phyloP scores from a whole-genome alignment of 92 coral and sea anemone species.

The Palythoa grandiflora region DNA sequence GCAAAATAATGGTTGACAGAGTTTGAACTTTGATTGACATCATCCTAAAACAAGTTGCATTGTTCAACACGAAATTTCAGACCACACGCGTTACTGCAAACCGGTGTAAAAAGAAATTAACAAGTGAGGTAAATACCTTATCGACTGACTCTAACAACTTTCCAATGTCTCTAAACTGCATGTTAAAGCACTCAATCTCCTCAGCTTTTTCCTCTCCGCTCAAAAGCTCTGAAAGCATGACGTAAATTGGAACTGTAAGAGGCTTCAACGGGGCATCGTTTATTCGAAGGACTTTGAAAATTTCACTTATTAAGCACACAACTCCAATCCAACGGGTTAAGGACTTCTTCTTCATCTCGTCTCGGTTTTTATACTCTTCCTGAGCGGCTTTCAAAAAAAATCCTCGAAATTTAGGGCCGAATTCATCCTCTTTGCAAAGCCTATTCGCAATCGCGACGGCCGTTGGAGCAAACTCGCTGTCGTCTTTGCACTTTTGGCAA shows the following conservation, averaged over 20 bases:
- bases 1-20: too few relatives aligned
- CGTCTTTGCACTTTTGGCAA: slow-evolving; percentile 64
- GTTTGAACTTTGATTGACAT: too few relatives aligned
- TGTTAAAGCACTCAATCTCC: slow-evolving; percentile 80
- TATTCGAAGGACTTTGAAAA: slow-evolving; percentile 75
- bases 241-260: slow-evolving; percentile 74
- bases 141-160: slow-evolving; percentile 66
- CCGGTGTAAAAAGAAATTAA: too few relatives aligned
- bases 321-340: slow-evolving; percentile 78
- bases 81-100: too few relatives aligned
- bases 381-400: slow-evolving; percentile 77
- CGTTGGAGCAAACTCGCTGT: slow-evolving; percentile 68
- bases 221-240: slow-evolving; percentile 76
- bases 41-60: too few relatives aligned
- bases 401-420: slow-evolving; percentile 76
- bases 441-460: slow-evolving; percentile 67
- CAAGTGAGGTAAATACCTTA: slow-evolving; percentile 59
- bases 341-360: slow-evolving; percentile 56
- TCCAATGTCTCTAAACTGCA: slow-evolving; percentile 73
- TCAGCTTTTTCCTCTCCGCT: slow-evolving; percentile 33
- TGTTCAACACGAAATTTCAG: too few relatives aligned
- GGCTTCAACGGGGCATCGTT: slow-evolving; percentile 79
- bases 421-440: slow-evolving; percentile 64
- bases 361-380: slow-evolving; percentile 86
- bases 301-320: slow-evolving; percentile 76